Conservation (phyloP, 2,888 invertebrate genomes). For the Agrenia bidenticulata region DNA sequence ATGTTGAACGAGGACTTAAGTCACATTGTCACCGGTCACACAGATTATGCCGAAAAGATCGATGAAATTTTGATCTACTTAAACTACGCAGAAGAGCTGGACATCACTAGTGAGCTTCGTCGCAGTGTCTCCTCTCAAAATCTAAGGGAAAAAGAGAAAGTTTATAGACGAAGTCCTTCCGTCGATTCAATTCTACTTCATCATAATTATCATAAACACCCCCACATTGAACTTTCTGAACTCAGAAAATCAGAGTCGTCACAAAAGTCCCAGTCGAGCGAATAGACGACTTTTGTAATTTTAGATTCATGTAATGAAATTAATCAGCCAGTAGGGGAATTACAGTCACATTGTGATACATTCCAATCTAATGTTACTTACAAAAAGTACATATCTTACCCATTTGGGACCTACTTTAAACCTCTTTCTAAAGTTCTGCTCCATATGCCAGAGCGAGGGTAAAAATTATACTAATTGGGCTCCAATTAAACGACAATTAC, state of each 20-base stretch:
- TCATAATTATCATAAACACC: constrained; percentile 11
- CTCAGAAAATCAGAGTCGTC: background rate
- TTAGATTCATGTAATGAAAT: too few species aligned
- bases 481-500: too few species aligned
- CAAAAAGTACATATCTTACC: too few species aligned
- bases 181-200: constrained; percentile 47
- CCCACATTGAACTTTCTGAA: constrained; percentile 13
- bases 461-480: too few species aligned
- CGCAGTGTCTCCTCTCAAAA: constrained; percentile 43
- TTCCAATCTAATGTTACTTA: too few species aligned
- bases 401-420: too few species aligned
- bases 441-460: too few species aligned
- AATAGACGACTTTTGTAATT: too few species aligned
- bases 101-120: constrained; percentile 28
- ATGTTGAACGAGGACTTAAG: constrained; percentile 51
- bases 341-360: too few species aligned
- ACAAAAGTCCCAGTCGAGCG: too few species aligned
- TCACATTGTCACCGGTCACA: constrained; percentile 59
- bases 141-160: constrained; percentile 37
- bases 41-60: constrained; percentile 63
- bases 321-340: too few species aligned
- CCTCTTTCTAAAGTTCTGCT: too few species aligned
- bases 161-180: constrained; percentile 36
- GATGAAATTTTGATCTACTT: constrained; percentile 56
- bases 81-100: constrained; percentile 47